Base-by-base conservation (phyloP, 2,888 invertebrate species). In the Notocelia uddmanniana region DNA sequence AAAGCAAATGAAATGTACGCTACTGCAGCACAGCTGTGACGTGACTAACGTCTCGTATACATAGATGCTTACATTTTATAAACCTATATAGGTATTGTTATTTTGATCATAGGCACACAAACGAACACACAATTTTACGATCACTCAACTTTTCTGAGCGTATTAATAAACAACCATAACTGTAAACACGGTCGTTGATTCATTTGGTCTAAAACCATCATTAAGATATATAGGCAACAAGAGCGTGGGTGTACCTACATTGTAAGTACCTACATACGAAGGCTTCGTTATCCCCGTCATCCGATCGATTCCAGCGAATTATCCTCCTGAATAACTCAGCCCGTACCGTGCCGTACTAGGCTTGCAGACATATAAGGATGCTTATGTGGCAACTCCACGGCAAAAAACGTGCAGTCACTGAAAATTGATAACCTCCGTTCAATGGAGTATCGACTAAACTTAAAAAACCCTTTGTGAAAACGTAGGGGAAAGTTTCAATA, bases 361-460 rank as follows among this genome's bases (percentile, higher is more conserved):
- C 72, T 63, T 59, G 41, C 55, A 52, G 50, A 48, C 62, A 66
- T 67, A n/a, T 41, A 73, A 34, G 62, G 59, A 74, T 45, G 19
- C n/a, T 45, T 60, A 41, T 66, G 26, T 63, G 55, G 18, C 31
- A 26, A 23, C 45, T 48, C 41, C 48, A 18, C 23, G 55, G 48
- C 45, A 62, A 69, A 69, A 58, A 73, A 54, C 54, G 48, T 57
- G 45, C 63, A 34, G 48, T 55, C 60, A 68, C 68, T 62, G 60
- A 68, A 72, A 70, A 72, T 62, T 50, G 37, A 60, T 72, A 57
- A 67, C 80, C 80, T 75, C 60, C 69, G 67, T 77, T 79, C 83
- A 83, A 85, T 83, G 82, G 80, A 78, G 77, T 92, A 92, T 93
- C 90, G 93, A 92, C 82, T 87, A 89, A 93, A 92, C 92, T 86